Conservation (phyloP, 1,140 invertebrate genomes). For the Cecropterus lyciades region DNA sequence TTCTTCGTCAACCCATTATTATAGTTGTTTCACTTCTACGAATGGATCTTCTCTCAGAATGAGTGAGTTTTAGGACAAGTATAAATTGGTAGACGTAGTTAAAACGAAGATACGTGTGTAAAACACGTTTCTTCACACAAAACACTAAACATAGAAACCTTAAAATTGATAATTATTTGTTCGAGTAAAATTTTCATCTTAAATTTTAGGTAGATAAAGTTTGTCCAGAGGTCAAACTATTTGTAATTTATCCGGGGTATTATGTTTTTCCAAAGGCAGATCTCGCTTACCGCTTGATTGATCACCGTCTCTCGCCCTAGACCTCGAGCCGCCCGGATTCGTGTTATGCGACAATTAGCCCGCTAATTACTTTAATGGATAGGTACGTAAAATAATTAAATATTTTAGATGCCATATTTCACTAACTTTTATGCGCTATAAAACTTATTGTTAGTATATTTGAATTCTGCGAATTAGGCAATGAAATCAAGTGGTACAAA, state of each 20-base stretch:
- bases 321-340: conserved; percentile 8
- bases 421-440: conserved; percentile 16
- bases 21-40: too few species aligned
- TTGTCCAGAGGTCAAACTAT: background rate
- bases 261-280: background rate
- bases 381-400: conserved; percentile 27
- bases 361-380: conserved; percentile 29
- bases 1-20: too few species aligned
- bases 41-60: too few species aligned
- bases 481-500: background rate
- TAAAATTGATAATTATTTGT: too few species aligned
- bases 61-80: too few species aligned
- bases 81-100: too few species aligned
- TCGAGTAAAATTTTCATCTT: too few species aligned
- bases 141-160: too few species aligned
- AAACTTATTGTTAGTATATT: conserved; percentile 8
- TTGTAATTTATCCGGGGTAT: background rate
- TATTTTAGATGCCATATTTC: conserved; percentile 31
- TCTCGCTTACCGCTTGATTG: conserved; percentile 14
- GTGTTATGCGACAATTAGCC: conserved; percentile 28
- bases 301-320: background rate
- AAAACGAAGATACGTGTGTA: too few species aligned
- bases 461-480: conserved; percentile 8
- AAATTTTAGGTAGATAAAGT: too few species aligned
- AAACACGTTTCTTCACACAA: too few species aligned